Conservation (phyloP, 2,113 vertebrate genomes). For the Cryptoleucopteryx plumbea region DNA sequence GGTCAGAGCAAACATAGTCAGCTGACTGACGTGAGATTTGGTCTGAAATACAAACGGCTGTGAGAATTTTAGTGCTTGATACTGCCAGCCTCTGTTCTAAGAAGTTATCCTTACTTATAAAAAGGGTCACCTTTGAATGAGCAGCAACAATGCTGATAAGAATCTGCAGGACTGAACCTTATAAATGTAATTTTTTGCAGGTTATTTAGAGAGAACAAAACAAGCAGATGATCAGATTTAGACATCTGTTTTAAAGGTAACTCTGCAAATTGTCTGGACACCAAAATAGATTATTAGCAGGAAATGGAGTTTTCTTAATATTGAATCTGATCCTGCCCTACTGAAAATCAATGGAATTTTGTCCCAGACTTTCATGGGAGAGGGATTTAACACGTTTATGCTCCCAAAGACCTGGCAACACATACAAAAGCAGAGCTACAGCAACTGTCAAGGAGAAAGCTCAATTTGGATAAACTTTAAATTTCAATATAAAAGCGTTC, state of each 20-base stretch:
- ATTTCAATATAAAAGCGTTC: neutral
- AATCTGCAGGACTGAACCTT: conserved; percentile 14
- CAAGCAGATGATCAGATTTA: conserved; percentile 43
- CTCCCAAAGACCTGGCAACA: neutral
- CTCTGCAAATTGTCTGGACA: conserved; percentile 35
- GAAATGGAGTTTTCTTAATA: conserved; percentile 45
- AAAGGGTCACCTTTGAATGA: conserved; percentile 35
- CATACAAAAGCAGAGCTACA: neutral
- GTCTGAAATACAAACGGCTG: neutral
- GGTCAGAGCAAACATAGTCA: neutral
- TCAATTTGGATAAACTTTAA: neutral
- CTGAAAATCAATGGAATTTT: conserved; percentile 25
- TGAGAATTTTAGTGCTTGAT: neutral
- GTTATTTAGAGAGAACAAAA: conserved; percentile 40
- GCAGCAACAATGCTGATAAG: neutral
- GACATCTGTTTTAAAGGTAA: conserved; percentile 38
- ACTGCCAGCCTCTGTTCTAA: neutral
- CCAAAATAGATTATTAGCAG: conserved; percentile 50
- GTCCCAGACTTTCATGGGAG: neutral
- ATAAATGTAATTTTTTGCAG: conserved; percentile 25
- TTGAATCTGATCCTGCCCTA: neutral
- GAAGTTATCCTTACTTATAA: neutral
- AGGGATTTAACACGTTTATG: neutral
- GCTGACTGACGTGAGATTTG: neutral
- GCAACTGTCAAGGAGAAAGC: neutral